Percentiles rank a stretch among this genome's conserved stretches.
These are phyloP conservation scores for Pachycephus smyrnensis DNA, from an alignment of 2,888 invertebrate genomes.

Conservation along the genomic window DNA sequence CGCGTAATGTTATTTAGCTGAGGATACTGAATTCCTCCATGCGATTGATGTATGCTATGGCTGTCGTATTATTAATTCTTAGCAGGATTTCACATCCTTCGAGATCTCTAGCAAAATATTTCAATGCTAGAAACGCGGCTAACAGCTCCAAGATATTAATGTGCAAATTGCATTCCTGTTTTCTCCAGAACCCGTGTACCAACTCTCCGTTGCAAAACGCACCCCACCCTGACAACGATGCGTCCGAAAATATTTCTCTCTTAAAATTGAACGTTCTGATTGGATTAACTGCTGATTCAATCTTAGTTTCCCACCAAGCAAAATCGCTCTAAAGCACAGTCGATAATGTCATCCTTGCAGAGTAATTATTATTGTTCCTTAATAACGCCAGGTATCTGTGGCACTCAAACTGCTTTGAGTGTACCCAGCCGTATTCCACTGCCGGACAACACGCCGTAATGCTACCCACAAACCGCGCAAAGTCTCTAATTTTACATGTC, in stretches of 20 bases:
- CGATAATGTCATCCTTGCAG: constrained; percentile 18
- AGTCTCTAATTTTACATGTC: constrained; percentile 17
- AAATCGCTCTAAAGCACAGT: constrained; percentile 14
- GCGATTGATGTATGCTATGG: constrained; percentile 35
- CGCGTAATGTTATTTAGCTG: constrained; percentile 26
- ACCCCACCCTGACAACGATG: constrained; percentile 25
- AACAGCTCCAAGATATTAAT: constrained; percentile 20
- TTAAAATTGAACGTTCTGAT: neutral
- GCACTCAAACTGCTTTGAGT: constrained; percentile 16
- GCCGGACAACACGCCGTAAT: constrained; percentile 18
- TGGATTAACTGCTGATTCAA: neutral
- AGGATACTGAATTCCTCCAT: constrained; percentile 33
- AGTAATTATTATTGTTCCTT: constrained; percentile 18
- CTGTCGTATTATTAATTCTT: constrained; percentile 38
- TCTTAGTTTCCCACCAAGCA: neutral
- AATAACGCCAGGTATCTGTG: constrained; percentile 11
- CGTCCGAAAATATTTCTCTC: constrained; percentile 22
- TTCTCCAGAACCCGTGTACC: constrained; percentile 23
- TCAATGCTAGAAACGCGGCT: constrained; percentile 22
- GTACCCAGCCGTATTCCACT: constrained; percentile 3
- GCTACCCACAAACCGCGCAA: constrained; percentile 18
- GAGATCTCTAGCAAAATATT: constrained; percentile 18
- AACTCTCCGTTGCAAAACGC: constrained; percentile 23
- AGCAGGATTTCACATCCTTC: constrained; percentile 29
- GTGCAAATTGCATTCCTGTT: neutral